These are phyloP conservation scores for Oligia latruncula DNA, from an alignment of 2,888 invertebrate genomes.

Conservation along the genomic window DNA sequence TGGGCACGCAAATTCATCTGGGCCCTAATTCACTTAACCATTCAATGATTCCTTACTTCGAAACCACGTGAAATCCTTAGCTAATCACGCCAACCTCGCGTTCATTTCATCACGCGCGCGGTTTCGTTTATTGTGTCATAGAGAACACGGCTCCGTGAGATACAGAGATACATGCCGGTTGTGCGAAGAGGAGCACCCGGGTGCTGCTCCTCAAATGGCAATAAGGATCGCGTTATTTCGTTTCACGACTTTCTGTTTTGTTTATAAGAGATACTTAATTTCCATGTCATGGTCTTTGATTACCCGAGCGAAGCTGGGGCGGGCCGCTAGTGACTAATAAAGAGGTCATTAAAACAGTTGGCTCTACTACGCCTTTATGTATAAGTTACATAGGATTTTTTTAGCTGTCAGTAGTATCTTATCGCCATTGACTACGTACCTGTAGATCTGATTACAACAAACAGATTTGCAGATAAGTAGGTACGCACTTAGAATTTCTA, in stretches of 20 bases:
- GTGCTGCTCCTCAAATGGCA: neutral
- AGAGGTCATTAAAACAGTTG: constrained; percentile 16
- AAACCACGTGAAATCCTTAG: neutral
- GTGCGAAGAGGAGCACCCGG: neutral
- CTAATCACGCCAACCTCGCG: neutral
- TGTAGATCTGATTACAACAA: constrained; percentile 28
- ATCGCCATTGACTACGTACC: constrained; percentile 63
- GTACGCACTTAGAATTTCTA: constrained; percentile 51
- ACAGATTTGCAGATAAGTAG: constrained; percentile 39
- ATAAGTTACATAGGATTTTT: constrained; percentile 21
- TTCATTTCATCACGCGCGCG: neutral
- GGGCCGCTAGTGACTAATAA: neutral
- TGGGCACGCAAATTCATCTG: neutral
- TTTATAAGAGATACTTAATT: neutral
- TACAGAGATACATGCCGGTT: neutral
- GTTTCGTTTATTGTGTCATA: neutral
- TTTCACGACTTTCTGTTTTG: neutral
- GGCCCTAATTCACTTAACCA: neutral
- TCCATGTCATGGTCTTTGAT: constrained; percentile 3
- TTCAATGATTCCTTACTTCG: neutral
- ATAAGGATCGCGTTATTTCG: neutral
- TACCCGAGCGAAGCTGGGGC: neutral
- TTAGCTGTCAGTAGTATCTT: constrained; percentile 54
- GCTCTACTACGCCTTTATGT: neutral
- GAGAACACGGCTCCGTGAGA: neutral